Percentiles rank a stretch among this genome's conserved stretches.
phyloP scores from a whole-genome alignment of 2,888 invertebrate genomes.

The Prenolepis imparis region DNA sequence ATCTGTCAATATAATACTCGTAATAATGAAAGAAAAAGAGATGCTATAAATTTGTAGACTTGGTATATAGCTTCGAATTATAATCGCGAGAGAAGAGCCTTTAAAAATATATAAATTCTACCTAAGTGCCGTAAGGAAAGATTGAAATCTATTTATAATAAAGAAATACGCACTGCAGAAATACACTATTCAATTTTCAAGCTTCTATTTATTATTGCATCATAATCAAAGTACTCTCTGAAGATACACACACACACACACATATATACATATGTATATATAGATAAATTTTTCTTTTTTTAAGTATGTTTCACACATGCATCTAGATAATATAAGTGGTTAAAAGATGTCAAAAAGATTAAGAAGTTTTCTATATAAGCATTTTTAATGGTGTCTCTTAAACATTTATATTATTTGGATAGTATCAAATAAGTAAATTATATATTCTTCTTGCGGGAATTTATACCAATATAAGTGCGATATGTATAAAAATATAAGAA shows the following conservation, averaged over 20 bases:
- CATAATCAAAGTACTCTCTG: constrained; percentile 59
- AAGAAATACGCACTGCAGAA: constrained; percentile 21
- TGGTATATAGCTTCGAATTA: constrained; percentile 55
- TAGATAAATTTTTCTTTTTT: constrained; percentile 13
- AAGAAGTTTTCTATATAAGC: not conserved
- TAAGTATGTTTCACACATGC: not conserved
- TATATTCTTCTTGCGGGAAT: constrained; percentile 56
- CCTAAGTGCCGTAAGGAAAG: constrained; percentile 72
- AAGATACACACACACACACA: constrained; percentile 25
- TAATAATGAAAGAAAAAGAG: constrained; percentile 55
- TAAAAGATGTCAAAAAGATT: constrained; percentile 19
- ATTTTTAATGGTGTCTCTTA: not conserved
- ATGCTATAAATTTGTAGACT: constrained; percentile 68
- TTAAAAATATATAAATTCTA: constrained; percentile 65
- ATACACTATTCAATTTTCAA: constrained; percentile 59
- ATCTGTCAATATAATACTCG: constrained; percentile 45
- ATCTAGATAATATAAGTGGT: constrained; percentile 21
- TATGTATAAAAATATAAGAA: constrained; percentile 44
- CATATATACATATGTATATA: not conserved
- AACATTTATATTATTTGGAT: constrained; percentile 35
- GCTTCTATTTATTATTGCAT: constrained; percentile 58
- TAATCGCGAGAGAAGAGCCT: constrained; percentile 45
- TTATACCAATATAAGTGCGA: constrained; percentile 20
- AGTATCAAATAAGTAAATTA: constrained; percentile 55
- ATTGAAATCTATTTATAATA: constrained; percentile 65